phyloP scores from a whole-genome alignment of 2,797 vertebrate species.

The Paratrypauchen microcephalus region DNA sequence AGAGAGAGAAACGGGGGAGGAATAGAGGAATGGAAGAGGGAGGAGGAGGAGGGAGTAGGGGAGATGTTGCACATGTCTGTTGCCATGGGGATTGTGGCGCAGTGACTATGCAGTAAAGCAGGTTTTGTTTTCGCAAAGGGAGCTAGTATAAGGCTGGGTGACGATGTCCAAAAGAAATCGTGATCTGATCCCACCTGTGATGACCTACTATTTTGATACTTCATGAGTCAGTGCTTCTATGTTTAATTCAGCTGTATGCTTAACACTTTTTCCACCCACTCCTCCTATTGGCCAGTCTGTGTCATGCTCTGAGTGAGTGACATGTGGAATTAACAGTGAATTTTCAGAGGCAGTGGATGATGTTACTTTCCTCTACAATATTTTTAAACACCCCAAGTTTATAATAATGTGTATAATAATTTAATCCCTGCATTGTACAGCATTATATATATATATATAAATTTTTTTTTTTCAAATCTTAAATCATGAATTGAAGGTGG shows the following conservation, averaged over 20 bases:
- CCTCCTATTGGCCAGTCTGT: no score
- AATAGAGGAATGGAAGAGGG: conserved; percentile 24
- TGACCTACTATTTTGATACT: not conserved
- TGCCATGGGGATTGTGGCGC: conserved; percentile 81
- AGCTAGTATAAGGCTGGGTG: conserved; percentile 8
- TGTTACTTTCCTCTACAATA: no score
- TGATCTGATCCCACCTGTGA: conserved; percentile 35
- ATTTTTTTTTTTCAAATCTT: no score
- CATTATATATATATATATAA: no score
- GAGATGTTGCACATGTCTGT: conserved; percentile 76
- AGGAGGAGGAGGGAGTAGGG: conserved; percentile 14
- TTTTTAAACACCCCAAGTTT: no score
- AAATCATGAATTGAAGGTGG: no score
- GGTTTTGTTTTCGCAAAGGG: conserved; percentile 68
- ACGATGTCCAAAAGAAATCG: conserved; percentile 19
- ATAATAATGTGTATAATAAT: no score
- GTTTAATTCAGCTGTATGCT: not conserved
- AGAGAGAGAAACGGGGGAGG: conserved; percentile 12
- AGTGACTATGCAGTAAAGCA: conserved; percentile 78
- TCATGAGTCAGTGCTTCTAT: not conserved
- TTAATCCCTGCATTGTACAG: no score
- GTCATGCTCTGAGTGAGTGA: not conserved
- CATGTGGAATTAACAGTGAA: not conserved
- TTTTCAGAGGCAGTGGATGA: no score
- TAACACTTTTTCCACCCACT: not conserved